Conservation (phyloP, 1,140 invertebrate species). For the Drosophila trapezifrons region DNA sequence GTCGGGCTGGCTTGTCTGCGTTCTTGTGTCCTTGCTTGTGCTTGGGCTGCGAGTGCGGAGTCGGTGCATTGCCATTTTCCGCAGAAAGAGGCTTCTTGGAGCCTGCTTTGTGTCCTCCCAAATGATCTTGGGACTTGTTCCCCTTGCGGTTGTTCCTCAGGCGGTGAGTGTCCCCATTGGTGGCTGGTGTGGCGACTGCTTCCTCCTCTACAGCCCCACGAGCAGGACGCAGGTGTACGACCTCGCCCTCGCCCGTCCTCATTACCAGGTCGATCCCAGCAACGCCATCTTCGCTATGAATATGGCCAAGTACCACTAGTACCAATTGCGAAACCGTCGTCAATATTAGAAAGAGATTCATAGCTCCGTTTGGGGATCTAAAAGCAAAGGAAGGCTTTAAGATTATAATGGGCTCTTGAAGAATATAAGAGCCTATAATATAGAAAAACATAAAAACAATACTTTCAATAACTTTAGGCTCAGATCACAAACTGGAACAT, state of each 20-base stretch:
- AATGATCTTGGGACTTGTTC: slow-evolving; percentile 48
- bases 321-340: slow-evolving; percentile 35
- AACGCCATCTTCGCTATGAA: slow-evolving; percentile 47
- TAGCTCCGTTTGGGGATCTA: slow-evolving; percentile 23
- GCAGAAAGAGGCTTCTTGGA: slow-evolving; percentile 28
- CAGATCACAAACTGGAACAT: too few relatives aligned
- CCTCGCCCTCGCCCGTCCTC: slow-evolving; percentile 46
- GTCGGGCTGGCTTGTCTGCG: slow-evolving; percentile 44
- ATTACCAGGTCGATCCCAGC: slow-evolving; percentile 57
- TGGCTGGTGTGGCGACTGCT: slow-evolving; percentile 4
- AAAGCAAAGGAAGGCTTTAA: not conserved
- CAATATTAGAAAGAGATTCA: slow-evolving; percentile 51
- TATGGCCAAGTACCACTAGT: slow-evolving; percentile 40
- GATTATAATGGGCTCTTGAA: not conserved
- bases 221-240: slow-evolving; percentile 45
- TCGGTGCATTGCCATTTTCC: slow-evolving; percentile 10
- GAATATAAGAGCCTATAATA: not conserved
- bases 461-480: too few relatives aligned
- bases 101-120: slow-evolving; percentile 28
- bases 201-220: slow-evolving; percentile 40
- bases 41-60: slow-evolving; percentile 28
- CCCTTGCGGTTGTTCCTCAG: slow-evolving; percentile 54
- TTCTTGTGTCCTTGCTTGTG: slow-evolving; percentile 43
- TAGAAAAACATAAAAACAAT: not conserved
- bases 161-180: slow-evolving; percentile 33